phyloP scores from a whole-genome alignment of 2,113 vertebrate genomes.

The Phyllostomus discolor region DNA sequence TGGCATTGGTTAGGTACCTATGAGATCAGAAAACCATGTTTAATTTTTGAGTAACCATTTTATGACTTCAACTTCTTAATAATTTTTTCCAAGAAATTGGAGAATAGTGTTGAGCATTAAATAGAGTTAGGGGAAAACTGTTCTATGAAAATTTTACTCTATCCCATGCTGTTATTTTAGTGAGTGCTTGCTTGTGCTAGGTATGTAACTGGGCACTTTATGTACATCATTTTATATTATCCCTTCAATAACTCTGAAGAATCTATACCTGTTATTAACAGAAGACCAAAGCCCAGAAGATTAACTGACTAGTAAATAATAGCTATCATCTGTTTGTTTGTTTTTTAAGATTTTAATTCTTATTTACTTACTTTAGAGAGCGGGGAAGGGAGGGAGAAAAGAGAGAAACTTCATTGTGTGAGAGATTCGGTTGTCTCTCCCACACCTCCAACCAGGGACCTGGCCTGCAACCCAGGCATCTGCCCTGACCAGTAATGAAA shows the following conservation, averaged over 20 bases:
- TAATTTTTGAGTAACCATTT: background rate
- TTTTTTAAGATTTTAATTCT: too few relatives aligned
- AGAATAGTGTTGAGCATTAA: background rate
- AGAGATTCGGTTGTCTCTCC: too few relatives aligned
- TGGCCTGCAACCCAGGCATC: too few relatives aligned
- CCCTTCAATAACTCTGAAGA: conserved; percentile 1
- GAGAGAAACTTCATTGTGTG: too few relatives aligned
- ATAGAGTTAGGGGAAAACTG: background rate
- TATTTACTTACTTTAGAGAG: too few relatives aligned
- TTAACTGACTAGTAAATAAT: conserved; percentile 5
- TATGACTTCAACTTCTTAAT: conserved; percentile 10
- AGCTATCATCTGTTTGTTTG: background rate
- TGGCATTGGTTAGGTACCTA: background rate
- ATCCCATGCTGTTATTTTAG: background rate
- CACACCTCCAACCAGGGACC: too few relatives aligned
- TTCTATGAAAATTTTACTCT: background rate
- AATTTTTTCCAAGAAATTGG: conserved; percentile 9
- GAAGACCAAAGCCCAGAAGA: background rate
- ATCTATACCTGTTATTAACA: background rate
- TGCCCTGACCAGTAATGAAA: too few relatives aligned
- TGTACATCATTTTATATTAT: background rate
- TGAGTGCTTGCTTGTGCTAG: background rate
- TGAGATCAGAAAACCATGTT: conserved; percentile 1
- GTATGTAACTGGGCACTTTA: background rate
- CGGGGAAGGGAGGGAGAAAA: too few relatives aligned